Conservation (phyloP, 2,888 invertebrate species). For the Hyposoter dolosus region DNA sequence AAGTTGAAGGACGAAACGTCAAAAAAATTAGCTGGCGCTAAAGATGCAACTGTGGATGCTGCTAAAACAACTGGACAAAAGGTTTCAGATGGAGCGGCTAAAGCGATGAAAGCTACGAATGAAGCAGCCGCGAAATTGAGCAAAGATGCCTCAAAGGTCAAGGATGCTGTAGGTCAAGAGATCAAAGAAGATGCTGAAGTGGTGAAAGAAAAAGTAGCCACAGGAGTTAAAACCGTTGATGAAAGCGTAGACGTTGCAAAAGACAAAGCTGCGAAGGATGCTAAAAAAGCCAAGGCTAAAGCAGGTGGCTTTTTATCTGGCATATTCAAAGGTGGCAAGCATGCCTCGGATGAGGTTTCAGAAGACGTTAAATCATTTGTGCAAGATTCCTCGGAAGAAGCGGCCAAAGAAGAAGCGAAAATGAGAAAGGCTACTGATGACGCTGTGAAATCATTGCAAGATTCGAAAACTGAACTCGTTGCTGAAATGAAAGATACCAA, state of each 20-base stretch:
- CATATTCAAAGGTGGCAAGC: slow-evolving; percentile 78
- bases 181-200: slow-evolving; percentile 54
- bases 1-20: slow-evolving; percentile 46
- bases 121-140: slow-evolving; percentile 54
- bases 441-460: slow-evolving; percentile 45
- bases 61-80: slow-evolving; percentile 65
- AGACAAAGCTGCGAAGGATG: slow-evolving; percentile 59
- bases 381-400: slow-evolving; percentile 64
- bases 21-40: slow-evolving; percentile 19
- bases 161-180: slow-evolving; percentile 48
- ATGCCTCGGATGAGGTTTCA: slow-evolving; percentile 73
- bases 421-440: slow-evolving; percentile 43
- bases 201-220: slow-evolving; percentile 48
- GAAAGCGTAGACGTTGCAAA: slow-evolving; percentile 26
- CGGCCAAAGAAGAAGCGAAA: slow-evolving; percentile 62
- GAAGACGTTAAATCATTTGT: slow-evolving; percentile 68
- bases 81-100: slow-evolving; percentile 48
- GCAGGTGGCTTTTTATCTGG: slow-evolving; percentile 71
- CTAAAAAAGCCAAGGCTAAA: slow-evolving; percentile 70
- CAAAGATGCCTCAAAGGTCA: slow-evolving; percentile 30
- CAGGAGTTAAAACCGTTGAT: slow-evolving; percentile 45
- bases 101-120: slow-evolving; percentile 32
- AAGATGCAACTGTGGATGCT: slow-evolving; percentile 53
- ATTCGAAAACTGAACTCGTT: slow-evolving; percentile 46
- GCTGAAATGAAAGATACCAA: slow-evolving; percentile 57